phyloP scores from a whole-genome alignment of 2,888 invertebrate species.

The Agonum fuliginosum region DNA sequence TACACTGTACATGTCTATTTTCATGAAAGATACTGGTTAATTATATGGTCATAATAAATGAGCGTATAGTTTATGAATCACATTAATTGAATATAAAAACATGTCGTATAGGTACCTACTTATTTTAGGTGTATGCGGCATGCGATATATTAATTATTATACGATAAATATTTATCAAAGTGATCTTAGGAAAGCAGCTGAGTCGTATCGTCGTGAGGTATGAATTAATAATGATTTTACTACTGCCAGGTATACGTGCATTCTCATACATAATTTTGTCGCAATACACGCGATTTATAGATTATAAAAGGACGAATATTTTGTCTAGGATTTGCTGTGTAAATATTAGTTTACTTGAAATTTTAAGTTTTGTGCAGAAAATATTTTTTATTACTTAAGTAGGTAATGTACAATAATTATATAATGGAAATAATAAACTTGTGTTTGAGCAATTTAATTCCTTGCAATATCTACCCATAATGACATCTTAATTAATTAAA shows the following conservation, averaged over 20 bases:
- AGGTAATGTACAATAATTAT: too few species aligned
- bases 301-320: slow-evolving; percentile 10
- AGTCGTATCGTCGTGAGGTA: slow-evolving; percentile 1
- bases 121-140: background rate
- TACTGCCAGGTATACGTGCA: slow-evolving; percentile 10
- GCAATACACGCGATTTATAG: slow-evolving; percentile 15
- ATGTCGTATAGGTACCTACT: background rate
- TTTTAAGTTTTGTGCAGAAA: background rate
- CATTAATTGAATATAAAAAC: too few species aligned
- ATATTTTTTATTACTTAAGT: background rate
- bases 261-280: slow-evolving; percentile 23
- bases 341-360: too few species aligned
- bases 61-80: too few species aligned
- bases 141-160: slow-evolving; percentile 26
- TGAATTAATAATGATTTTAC: slow-evolving; percentile 30
- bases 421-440: too few species aligned
- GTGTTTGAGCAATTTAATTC: too few species aligned
- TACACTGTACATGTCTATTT: too few species aligned
- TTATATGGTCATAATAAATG: too few species aligned
- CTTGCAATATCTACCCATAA: too few species aligned
- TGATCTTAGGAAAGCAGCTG: slow-evolving; percentile 19
- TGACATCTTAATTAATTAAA: too few species aligned
- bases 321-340: too few species aligned
- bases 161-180: slow-evolving; percentile 33
- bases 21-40: too few species aligned